phyloP scores from a whole-genome alignment of 2,888 invertebrate genomes.

The Micoletzkya japonica region DNA sequence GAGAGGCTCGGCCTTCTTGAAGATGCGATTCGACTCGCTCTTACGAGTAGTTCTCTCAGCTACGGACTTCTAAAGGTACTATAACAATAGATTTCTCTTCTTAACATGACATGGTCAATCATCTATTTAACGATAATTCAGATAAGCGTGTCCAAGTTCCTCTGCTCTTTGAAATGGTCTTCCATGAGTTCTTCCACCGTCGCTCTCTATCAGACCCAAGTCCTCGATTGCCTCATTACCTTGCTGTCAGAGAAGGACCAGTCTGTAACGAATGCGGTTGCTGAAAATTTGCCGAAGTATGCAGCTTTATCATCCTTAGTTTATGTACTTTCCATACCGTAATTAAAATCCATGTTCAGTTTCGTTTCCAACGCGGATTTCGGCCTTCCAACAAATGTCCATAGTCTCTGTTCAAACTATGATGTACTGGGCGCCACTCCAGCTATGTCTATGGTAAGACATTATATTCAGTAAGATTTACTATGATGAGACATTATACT shows the following conservation, averaged over 20 bases:
- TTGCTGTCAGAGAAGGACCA: conserved; percentile 24
- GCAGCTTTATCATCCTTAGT: neutral
- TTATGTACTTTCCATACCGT: neutral
- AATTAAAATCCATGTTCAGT: conserved; percentile 16
- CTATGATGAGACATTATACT: neutral
- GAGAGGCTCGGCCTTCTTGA: conserved; percentile 4
- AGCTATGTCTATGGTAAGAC: conserved; percentile 5
- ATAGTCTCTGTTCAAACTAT: neutral
- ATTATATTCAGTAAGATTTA: neutral
- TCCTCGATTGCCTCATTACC: conserved; percentile 17
- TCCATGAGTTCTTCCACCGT: neutral
- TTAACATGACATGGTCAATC: no score
- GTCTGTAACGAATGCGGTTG: neutral
- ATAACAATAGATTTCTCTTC: no score
- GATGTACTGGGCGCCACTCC: neutral
- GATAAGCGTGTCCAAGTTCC: conserved; percentile 10
- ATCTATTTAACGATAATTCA: no score
- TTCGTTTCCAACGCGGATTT: conserved; percentile 19
- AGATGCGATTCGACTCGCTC: conserved; percentile 1
- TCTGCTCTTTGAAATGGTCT: conserved; percentile 25
- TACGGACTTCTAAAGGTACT: conserved; percentile 21
- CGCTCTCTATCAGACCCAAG: neutral
- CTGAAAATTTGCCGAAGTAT: conserved; percentile 10
- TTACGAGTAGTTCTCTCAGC: conserved; percentile 1
- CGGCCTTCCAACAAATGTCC: neutral